A percentile compares a stretch with the other conserved stretches of the same genome.
Evolutionary conservation across 1,140 invertebrate species (phyloP).

Genomic region (Leptopilina boulardi): DNA sequence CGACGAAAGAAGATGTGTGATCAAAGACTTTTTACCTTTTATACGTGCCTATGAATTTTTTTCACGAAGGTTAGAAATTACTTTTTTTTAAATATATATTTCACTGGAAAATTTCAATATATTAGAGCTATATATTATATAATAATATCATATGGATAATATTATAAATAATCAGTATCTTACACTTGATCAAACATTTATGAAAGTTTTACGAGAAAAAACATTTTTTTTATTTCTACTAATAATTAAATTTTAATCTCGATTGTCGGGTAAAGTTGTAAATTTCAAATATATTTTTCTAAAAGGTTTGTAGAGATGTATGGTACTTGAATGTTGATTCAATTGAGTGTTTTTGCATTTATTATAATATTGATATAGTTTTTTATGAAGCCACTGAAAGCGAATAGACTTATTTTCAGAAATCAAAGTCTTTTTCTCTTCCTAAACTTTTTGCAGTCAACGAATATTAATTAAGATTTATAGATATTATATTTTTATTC

Average conservation of each 20-base stretch:
- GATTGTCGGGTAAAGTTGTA: background rate
- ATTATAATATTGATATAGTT: constrained; percentile 2
- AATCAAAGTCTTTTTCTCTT: background rate
- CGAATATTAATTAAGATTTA: background rate
- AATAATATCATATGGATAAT: no score
- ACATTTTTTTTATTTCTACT: background rate
- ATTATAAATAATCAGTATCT: background rate
- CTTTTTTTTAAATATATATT: background rate
- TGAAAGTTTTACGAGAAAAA: background rate
- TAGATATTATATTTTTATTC: no score
- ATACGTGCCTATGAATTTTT: constrained; percentile 10
- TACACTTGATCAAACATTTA: constrained; percentile 16
- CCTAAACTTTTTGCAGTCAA: background rate
- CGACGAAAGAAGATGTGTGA: constrained; percentile 14
- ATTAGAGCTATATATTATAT: no score
- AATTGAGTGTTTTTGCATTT: constrained; percentile 10
- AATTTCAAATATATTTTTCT: constrained; percentile 19
- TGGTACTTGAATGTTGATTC: background rate
- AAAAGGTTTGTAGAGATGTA: background rate
- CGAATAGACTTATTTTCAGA: constrained; percentile 26
- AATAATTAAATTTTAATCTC: background rate
- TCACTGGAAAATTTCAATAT: no score
- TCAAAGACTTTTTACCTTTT: constrained; percentile 18
- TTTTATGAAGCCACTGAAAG: constrained; percentile 27
- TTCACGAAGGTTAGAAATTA: background rate